Percentiles rank a stretch among this genome's conserved stretches.
Evolutionary conservation across 2,113 vertebrate genomes (phyloP).

Genomic region (Myanophis thanlyinensis): DNA sequence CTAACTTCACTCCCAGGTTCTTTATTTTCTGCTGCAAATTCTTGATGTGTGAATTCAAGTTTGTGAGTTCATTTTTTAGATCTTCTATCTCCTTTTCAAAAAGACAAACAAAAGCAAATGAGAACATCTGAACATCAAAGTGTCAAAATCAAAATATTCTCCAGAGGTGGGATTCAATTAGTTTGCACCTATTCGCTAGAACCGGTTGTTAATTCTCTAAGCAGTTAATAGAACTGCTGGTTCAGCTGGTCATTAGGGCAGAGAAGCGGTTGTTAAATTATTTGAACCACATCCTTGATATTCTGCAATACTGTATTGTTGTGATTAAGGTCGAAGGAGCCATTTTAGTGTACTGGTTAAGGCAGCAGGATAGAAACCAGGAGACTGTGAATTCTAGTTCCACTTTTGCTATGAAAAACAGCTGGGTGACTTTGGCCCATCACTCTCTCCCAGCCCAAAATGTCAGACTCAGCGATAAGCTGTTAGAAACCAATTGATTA

Average conservation of each 20-base stretch:
- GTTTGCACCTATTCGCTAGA: too few species aligned
- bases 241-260: too few species aligned
- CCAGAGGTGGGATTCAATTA: too few species aligned
- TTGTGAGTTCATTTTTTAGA: conserved; percentile 2
- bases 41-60: background rate
- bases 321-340: background rate
- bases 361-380: background rate
- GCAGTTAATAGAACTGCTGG: too few species aligned
- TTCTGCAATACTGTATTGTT: background rate
- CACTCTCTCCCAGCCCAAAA: background rate
- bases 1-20: background rate
- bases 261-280: too few species aligned
- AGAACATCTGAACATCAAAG: background rate
- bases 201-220: too few species aligned
- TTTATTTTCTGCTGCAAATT: background rate
- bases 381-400: background rate
- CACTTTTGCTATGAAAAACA: background rate
- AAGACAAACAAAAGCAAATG: background rate
- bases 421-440: background rate
- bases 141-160: background rate
- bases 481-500: background rate
- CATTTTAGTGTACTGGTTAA: background rate
- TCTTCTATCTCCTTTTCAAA: conserved; percentile 7
- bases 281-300: too few species aligned
- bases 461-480: background rate